These are phyloP conservation scores for Synaphobranchus kaupii DNA, from an alignment of 2,797 vertebrate species.

Conservation along the genomic window DNA sequence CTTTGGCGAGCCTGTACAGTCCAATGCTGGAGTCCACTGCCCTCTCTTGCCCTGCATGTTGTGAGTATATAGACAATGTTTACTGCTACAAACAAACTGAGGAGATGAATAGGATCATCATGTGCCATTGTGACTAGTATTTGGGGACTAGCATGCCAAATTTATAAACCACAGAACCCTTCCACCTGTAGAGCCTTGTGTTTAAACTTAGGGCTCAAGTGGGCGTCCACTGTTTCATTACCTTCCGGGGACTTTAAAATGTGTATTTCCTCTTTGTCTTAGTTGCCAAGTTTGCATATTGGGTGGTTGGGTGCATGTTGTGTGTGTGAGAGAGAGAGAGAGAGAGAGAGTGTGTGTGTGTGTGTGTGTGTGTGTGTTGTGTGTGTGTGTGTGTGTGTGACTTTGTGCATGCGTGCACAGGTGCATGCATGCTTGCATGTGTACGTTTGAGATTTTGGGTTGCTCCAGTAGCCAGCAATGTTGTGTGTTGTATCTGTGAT, in stretches of 20 bases:
- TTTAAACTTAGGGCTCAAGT: background rate
- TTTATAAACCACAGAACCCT: conserved; percentile 26
- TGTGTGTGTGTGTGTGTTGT: conserved; percentile 11
- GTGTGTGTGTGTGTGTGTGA: conserved; percentile 11
- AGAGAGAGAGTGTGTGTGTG: background rate
- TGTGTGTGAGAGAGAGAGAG: too few relatives aligned
- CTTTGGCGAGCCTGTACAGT: background rate
- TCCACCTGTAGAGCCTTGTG: conserved; percentile 8
- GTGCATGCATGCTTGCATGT: conserved; percentile 14
- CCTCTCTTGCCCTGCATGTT: background rate
- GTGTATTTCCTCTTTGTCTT: conserved; percentile 26
- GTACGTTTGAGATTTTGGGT: background rate
- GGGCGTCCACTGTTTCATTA: background rate
- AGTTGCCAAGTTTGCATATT: conserved; percentile 13
- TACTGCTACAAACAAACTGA: background rate
- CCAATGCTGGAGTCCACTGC: background rate
- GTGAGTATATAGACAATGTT: conserved; percentile 6
- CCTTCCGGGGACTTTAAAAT: background rate
- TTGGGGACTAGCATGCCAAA: conserved; percentile 47
- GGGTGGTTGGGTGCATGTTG: background rate
- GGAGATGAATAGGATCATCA: conserved; percentile 15
- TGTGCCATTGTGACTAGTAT: conserved; percentile 45
- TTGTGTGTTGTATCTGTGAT: conserved; percentile 29
- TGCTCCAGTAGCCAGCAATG: conserved; percentile 30
- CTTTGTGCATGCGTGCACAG: background rate